Evolutionary conservation across 1,140 invertebrate genomes (phyloP), one percentile per base, ranked within the genome.

Genomic region (Melitaea cinxia): DNA sequence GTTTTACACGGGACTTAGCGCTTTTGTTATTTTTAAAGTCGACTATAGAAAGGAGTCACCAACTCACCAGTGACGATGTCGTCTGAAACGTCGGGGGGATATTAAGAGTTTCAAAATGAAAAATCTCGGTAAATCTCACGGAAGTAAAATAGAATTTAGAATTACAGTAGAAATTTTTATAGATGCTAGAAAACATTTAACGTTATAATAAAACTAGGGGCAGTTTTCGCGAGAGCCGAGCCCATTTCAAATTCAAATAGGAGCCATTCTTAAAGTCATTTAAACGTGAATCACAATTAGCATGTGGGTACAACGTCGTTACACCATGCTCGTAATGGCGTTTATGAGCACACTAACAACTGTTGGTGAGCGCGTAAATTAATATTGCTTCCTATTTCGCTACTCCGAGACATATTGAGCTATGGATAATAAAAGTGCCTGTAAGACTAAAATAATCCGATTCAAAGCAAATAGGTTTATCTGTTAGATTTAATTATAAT

Each of bases 331-430:
- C 42, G 69, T 75, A 70, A 77, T 76, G 59, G 70, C 68, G 67
- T 80, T 83, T 80, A 80, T 75, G 72, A 60, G 53, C 56, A 65
- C 60, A 65, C 60, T 74, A 78, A 78, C 71, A 72, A 78, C 56
- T 33, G 55, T 45, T 42, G 42, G 70, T 68, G 68, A 68, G 35
- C 55, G 63, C 59, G 63, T 56, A 62, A 66, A 68, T 70, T 72
- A 61, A 71, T 73, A 71, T 72, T 68, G 68, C 70, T 65, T 75
- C 72, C 63, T 61, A 73, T 33, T 70, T 63, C 24, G 55, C 49
- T 59, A 59, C 24, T 24, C 37, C 24, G 15, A 35, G 52, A 58
- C 0, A 26, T 58, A 5, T 47, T 47, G 15, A 45, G 39, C 15
- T 19, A 19, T 19, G 39, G 9, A 12, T 47, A 23, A 47, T 47